Percentiles rank a stretch among this genome's conserved stretches.
phyloP scores from a whole-genome alignment of 2,888 invertebrate species.

The Ptychoptera albimana region DNA sequence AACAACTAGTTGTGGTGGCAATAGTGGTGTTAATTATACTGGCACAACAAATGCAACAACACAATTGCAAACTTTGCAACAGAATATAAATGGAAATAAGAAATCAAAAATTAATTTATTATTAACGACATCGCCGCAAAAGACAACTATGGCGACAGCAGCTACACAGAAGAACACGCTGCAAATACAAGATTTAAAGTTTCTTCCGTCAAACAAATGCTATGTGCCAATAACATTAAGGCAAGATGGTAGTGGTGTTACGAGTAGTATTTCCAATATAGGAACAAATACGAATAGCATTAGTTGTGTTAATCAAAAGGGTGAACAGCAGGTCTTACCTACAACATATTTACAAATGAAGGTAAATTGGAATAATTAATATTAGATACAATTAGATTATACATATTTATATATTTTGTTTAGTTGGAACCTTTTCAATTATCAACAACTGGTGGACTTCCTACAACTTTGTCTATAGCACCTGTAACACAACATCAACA shows the following conservation, averaged over 20 bases:
- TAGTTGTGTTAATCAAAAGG: background rate
- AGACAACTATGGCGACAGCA: conserved; percentile 4
- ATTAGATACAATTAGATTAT: background rate
- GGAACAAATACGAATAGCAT: too few species aligned
- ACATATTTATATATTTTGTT: conserved; percentile 10
- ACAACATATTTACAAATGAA: conserved; percentile 32
- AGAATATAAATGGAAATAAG: conserved; percentile 11
- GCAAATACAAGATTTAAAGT: conserved; percentile 17
- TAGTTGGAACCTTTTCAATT: conserved; percentile 28
- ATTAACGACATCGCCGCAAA: conserved; percentile 18
- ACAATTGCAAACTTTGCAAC: conserved; percentile 18
- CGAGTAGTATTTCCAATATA: too few species aligned
- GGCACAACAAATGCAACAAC: conserved; percentile 7
- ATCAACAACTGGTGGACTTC: conserved; percentile 22
- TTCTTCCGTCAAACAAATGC: conserved; percentile 19
- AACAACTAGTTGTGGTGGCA: conserved; percentile 2
- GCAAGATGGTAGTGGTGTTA: conserved; percentile 20
- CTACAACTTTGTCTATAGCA: conserved; percentile 9
- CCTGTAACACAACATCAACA: conserved; percentile 11
- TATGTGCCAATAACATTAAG: conserved; percentile 28
- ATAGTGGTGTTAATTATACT: too few species aligned
- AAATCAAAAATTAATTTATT: conserved; percentile 29
- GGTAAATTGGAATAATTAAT: conserved; percentile 12
- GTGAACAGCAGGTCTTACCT: conserved; percentile 28
- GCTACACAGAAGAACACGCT: conserved; percentile 15